These are phyloP conservation scores for Urosaurus nigricauda DNA, from an alignment of 2,797 vertebrate genomes.

Conservation along the genomic window DNA sequence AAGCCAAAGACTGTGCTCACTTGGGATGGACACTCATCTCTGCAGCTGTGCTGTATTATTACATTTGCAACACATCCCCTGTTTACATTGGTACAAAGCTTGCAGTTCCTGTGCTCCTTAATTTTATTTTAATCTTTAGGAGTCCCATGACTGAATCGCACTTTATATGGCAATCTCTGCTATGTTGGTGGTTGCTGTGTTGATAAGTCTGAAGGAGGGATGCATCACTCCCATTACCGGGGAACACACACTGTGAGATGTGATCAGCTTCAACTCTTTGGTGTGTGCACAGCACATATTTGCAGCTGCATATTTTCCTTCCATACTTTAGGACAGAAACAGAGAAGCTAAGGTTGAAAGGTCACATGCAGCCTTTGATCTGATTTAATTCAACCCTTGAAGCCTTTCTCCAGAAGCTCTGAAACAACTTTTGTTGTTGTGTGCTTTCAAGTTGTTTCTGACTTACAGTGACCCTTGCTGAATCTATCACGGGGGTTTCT, in stretches of 20 bases:
- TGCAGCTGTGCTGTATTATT: not conserved
- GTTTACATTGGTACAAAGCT: constrained; percentile 29
- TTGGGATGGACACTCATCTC: constrained; percentile 30
- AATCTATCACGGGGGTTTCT: too few relatives aligned
- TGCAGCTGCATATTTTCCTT: not conserved
- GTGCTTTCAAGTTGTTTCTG: too few relatives aligned
- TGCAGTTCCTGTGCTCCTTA: not conserved
- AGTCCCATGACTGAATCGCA: not conserved
- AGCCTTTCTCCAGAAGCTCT: not conserved
- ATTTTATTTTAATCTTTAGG: not conserved
- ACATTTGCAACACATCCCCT: constrained; percentile 52
- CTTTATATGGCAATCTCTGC: not conserved
- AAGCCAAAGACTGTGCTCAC: constrained; percentile 1
- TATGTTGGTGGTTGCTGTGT: not conserved
- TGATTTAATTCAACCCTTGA: not conserved
- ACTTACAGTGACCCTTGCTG: too few relatives aligned
- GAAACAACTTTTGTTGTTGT: too few relatives aligned
- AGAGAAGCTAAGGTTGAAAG: not conserved
- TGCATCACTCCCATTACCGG: not conserved
- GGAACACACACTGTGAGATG: not conserved
- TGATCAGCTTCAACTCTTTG: not conserved
- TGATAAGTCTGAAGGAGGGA: not conserved
- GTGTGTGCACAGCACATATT: not conserved
- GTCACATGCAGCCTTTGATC: not conserved
- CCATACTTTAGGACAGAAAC: not conserved